Base-by-base conservation (phyloP, 1,140 invertebrate genomes). In the Agrypnia vestita region DNA sequence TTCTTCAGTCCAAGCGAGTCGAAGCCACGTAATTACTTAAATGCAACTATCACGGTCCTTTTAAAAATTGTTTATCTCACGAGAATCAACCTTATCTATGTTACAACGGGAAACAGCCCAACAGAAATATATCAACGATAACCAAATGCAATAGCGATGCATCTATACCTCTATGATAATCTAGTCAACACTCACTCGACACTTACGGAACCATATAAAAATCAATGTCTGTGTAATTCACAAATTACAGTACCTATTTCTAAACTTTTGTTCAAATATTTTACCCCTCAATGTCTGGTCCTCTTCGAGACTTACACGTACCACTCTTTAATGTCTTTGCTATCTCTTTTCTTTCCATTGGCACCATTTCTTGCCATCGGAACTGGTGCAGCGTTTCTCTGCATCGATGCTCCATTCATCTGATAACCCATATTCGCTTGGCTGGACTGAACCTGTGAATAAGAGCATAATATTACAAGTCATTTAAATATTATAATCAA, bases 261-360 rank as follows among this genome's bases (percentile, higher is more conserved):
- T 1, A 35, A 35, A 3, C 6, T 35, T 35, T 35, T 35, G 25
- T 35, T 35, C 25, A 35, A 69, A 46, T 9, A 69, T 69, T 69
- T 10, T 17, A 64, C 61, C 8, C 61, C 13, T 19, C 21, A 46
- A 44, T 47, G 64, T 69, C 13, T 69, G 6, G 64, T 17, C 15
- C 15, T 69, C n/a, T 47, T 46, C 59, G 12, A 64, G 10, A 62
- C 43, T 83, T 93, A 96, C 87, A 97, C 96, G 87, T 97, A 97
- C 96, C 96, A 97, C 89, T 97, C 96, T 92, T 97, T 97, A 82
- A 97, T 94, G 87, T 97, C 95, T 91, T 96, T 96, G 80, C 93
- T 91, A 90, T 95, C 93, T 85, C 95, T 90, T 86, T 95, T 95
- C 87, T 94, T 94, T 89, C 84, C 92, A 91, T 85, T 90, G 25